Percentiles rank a stretch among this genome's conserved stretches.
Evolutionary conservation across 2,113 vertebrate species (phyloP).

Genomic region (Pimephales promelas): DNA sequence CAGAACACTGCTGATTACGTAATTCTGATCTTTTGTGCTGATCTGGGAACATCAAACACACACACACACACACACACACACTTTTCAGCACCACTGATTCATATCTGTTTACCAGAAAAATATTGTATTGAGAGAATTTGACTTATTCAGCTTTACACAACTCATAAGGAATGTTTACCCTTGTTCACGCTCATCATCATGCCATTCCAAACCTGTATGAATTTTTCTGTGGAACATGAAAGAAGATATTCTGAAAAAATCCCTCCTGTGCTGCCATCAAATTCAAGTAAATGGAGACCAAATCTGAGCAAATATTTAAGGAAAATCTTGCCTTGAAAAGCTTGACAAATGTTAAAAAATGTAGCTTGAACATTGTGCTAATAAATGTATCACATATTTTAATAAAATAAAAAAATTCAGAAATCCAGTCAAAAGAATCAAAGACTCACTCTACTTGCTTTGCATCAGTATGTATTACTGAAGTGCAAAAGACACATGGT

Average conservation of each 20-base stretch:
- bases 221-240: background rate
- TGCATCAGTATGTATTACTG: background rate
- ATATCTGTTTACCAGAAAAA: constrained; percentile 26
- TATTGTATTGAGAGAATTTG: background rate
- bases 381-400: background rate
- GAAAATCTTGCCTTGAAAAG: background rate
- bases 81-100: background rate
- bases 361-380: background rate
- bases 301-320: background rate
- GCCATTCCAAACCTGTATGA: too few relatives aligned
- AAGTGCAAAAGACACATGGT: background rate
- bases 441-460: background rate
- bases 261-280: background rate
- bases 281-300: background rate
- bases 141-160: background rate
- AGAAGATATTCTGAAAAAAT: background rate
- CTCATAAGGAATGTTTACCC: background rate
- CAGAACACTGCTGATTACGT: constrained; percentile 34
- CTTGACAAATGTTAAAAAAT: background rate
- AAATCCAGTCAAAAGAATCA: background rate
- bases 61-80: background rate
- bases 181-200: too few relatives aligned
- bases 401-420: too few relatives aligned
- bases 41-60: constrained; percentile 27
- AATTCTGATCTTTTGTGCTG: constrained; percentile 48